Evolutionary conservation across 2,113 vertebrate species (phyloP).

Genomic region (Semnornis frantzii): DNA sequence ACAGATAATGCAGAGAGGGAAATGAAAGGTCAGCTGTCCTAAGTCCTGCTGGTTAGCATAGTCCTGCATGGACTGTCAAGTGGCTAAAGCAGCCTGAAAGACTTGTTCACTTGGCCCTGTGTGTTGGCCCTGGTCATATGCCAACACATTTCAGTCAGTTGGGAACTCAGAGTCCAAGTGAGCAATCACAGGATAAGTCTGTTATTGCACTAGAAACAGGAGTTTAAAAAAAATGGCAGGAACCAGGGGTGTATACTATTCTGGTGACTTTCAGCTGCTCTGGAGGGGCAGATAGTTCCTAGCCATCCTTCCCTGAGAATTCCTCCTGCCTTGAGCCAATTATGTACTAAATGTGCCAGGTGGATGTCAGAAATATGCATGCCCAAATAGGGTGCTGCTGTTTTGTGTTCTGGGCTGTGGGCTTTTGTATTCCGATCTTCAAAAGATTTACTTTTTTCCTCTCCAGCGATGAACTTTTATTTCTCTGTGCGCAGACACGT

Average conservation of each 20-base stretch:
- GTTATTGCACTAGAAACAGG: background rate
- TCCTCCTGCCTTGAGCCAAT: background rate
- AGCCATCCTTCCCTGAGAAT: background rate
- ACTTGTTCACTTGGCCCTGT: background rate
- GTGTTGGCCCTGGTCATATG: background rate
- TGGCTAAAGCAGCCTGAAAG: constrained; percentile 10
- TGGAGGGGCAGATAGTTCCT: background rate
- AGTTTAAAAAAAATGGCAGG: background rate
- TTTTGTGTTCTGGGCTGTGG: background rate
- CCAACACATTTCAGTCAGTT: background rate
- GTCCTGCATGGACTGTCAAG: constrained; percentile 35
- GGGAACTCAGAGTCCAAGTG: background rate
- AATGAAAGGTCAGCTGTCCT: constrained; percentile 51
- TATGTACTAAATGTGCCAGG: background rate
- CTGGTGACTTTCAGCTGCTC: background rate
- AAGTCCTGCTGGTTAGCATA: background rate
- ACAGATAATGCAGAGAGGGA: constrained; percentile 49
- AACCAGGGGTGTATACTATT: background rate
- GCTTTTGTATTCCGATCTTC: background rate
- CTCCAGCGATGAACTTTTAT: background rate
- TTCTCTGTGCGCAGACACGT: background rate
- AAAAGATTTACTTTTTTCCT: background rate
- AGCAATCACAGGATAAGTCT: background rate
- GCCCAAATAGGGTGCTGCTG: background rate
- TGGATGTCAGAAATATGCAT: background rate